These are phyloP conservation scores for Caenorhabditis panamensis DNA, from an alignment of 2,888 invertebrate genomes.

Conservation along the genomic window DNA sequence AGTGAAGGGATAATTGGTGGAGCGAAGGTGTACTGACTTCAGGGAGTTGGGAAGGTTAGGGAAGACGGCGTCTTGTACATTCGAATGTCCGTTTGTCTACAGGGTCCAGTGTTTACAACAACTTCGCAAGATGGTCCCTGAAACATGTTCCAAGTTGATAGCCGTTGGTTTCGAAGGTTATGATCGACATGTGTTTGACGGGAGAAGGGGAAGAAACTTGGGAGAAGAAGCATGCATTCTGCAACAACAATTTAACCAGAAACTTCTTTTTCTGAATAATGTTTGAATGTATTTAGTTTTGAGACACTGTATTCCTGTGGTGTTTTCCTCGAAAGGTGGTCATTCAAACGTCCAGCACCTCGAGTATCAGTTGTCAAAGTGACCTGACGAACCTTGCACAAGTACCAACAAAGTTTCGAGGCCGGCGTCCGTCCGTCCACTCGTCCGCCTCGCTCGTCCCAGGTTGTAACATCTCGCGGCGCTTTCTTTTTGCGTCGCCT, in stretches of 20 bases:
- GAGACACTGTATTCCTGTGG: no score
- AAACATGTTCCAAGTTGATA: slow-evolving; percentile 15
- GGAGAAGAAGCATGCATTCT: slow-evolving; percentile 4
- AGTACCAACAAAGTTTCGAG: slow-evolving; percentile 46
- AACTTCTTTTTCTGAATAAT: no score
- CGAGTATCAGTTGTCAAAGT: no score
- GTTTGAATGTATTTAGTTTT: no score
- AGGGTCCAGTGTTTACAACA: neutral
- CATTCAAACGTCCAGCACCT: neutral
- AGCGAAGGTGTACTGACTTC: neutral
- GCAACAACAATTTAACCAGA: slow-evolving; percentile 21
- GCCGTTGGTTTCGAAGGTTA: slow-evolving; percentile 18
- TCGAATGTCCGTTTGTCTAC: neutral
- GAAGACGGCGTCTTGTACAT: neutral
- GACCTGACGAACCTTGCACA: slow-evolving; percentile 30
- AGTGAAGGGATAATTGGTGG: neutral
- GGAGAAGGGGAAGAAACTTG: slow-evolving; percentile 4
- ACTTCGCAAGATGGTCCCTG: neutral
- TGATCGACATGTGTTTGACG: slow-evolving; percentile 47
- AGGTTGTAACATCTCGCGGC: slow-evolving; percentile 51
- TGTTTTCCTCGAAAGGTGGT: slow-evolving; percentile 1
- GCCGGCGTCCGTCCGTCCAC: slow-evolving; percentile 27
- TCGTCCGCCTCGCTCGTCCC: slow-evolving; percentile 21
- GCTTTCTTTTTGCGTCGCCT: slow-evolving; percentile 30
- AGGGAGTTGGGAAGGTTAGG: no score